Conservation (phyloP, 2,797 vertebrate genomes). For the Gambusia yucatana region DNA sequence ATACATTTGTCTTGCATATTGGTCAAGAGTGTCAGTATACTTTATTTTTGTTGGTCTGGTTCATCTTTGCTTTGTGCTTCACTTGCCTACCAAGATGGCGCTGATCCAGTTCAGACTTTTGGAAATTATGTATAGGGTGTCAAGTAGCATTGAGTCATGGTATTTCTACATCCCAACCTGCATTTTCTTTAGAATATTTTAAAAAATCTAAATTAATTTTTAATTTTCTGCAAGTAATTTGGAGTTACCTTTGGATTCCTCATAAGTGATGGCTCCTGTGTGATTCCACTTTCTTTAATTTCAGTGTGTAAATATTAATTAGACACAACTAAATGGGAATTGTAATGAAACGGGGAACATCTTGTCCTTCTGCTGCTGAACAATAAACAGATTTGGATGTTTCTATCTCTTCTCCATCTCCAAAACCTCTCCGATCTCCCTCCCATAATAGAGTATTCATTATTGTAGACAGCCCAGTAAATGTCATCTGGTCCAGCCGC, state of each 20-base stretch:
- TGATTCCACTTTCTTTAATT: not conserved
- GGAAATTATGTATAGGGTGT: not conserved
- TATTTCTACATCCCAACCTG: not conserved
- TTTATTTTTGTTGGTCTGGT: too few species aligned
- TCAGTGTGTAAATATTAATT: not conserved
- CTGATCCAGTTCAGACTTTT: too few species aligned
- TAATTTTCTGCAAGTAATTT: not conserved
- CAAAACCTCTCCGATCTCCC: constrained; percentile 17
- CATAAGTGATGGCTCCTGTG: not conserved
- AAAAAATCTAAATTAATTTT: not conserved
- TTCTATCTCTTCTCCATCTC: constrained; percentile 7
- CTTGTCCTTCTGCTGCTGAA: not conserved
- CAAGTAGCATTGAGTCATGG: not conserved
- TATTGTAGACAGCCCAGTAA: constrained; percentile 64
- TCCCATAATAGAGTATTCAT: constrained; percentile 60
- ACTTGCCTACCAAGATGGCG: too few species aligned
- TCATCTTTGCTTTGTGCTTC: too few species aligned
- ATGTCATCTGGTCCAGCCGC: constrained; percentile 65
- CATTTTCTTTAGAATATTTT: not conserved
- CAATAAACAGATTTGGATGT: not conserved
- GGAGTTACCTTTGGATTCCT: not conserved
- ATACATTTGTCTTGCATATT: too few species aligned
- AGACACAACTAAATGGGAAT: not conserved
- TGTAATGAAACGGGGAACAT: not conserved
- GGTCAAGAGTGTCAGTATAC: too few species aligned